Conservation (phyloP, 1,140 invertebrate genomes). For the Euglossa dilemma region DNA sequence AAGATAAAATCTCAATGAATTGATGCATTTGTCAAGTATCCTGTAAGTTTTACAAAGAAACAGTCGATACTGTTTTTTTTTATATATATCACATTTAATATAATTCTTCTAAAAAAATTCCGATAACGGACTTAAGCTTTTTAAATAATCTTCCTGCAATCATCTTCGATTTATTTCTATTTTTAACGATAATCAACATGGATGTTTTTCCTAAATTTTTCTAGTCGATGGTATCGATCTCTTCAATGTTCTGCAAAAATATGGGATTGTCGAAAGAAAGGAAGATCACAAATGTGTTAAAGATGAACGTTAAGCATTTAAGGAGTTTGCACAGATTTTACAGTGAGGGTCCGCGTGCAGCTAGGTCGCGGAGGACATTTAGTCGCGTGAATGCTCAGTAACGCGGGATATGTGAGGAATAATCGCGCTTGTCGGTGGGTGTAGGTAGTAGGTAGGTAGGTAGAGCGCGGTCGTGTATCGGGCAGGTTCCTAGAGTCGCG, state of each 20-base stretch:
- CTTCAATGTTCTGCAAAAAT: background rate
- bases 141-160: too few relatives aligned
- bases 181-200: background rate
- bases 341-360: background rate
- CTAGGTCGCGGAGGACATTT: constrained; percentile 39
- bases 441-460: constrained; percentile 64
- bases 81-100: too few relatives aligned
- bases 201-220: background rate
- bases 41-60: background rate
- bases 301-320: constrained; percentile 1
- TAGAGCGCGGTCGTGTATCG: constrained; percentile 65
- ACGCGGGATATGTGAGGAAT: constrained; percentile 60
- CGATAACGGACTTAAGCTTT: too few relatives aligned
- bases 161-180: background rate
- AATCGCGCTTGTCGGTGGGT: constrained; percentile 59
- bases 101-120: too few relatives aligned
- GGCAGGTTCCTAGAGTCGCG: constrained; percentile 78
- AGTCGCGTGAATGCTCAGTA: constrained; percentile 56
- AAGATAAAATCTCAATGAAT: background rate
- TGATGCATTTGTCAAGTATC: background rate
- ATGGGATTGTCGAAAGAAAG: background rate
- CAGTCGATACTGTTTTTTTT: too few relatives aligned
- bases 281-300: background rate
- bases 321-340: background rate
- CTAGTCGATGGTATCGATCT: background rate